phyloP scores from a whole-genome alignment of 2,113 vertebrate species.

The Antigone vipio region DNA sequence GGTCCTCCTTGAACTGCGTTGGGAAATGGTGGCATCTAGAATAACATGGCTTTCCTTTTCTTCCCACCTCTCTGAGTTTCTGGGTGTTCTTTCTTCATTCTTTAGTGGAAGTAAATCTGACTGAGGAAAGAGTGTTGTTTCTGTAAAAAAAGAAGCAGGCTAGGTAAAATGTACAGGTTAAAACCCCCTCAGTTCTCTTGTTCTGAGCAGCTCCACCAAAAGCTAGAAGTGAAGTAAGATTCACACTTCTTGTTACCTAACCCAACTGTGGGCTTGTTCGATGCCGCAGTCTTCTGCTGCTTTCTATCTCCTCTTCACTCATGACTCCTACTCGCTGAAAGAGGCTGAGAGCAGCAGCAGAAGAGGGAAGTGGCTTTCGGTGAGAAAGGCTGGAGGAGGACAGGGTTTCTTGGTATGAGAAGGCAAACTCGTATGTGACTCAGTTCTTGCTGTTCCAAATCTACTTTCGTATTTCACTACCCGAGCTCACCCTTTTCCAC shows the following conservation, averaged over 20 bases:
- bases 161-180: background rate
- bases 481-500: background rate
- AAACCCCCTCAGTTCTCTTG: background rate
- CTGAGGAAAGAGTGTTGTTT: background rate
- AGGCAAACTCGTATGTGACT: background rate
- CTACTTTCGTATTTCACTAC: background rate
- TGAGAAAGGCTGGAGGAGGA: constrained; percentile 21
- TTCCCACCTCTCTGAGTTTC: background rate
- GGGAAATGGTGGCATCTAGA: background rate
- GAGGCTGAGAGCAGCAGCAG: background rate
- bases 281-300: background rate
- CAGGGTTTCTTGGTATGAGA: constrained; percentile 15
- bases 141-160: background rate
- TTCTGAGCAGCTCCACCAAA: background rate
- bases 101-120: background rate
- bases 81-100: background rate
- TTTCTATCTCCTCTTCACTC: background rate
- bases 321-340: background rate
- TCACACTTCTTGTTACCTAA: background rate
- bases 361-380: constrained; percentile 37
- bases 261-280: background rate
- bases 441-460: background rate
- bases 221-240: background rate
- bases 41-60: background rate
- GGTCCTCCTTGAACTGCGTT: background rate